Conservation (phyloP, 2,888 invertebrate species). For the Meghimatium bilineatum region DNA sequence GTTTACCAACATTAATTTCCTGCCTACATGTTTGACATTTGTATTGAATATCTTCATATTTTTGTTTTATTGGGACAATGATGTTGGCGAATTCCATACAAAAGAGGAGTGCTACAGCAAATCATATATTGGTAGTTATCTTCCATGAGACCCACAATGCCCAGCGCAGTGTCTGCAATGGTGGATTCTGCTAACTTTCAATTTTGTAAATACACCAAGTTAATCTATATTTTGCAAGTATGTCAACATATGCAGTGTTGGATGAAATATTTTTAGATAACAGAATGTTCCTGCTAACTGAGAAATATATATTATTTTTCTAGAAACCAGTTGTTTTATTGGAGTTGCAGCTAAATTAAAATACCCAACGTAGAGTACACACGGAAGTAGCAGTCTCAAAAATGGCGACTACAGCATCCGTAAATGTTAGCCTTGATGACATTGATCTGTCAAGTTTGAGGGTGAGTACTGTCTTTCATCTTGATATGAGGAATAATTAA, state of each 20-base stretch:
- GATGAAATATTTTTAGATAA: background rate
- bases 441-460: conserved; percentile 98
- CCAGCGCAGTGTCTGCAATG: conserved; percentile 2
- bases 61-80: too few species aligned
- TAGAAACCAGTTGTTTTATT: background rate
- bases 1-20: too few species aligned
- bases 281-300: background rate
- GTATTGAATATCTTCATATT: too few species aligned
- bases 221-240: conserved; percentile 6
- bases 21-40: too few species aligned
- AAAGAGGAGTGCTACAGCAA: background rate
- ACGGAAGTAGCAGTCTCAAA: conserved; percentile 51
- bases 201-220: conserved; percentile 34
- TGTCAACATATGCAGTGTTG: conserved; percentile 6
- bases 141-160: conserved; percentile 35
- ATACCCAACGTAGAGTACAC: conserved; percentile 36
- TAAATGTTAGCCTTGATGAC: conserved; percentile 90
- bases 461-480: conserved; percentile 81
- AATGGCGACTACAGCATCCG: conserved; percentile 60
- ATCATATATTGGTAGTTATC: conserved; percentile 9
- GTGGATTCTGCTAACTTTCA: conserved; percentile 24
- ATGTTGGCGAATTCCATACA: background rate
- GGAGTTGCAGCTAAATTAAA: conserved; percentile 6
- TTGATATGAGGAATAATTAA: background rate
- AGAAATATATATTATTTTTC: conserved; percentile 1